Base-by-base conservation (phyloP, 2,888 invertebrate species). In the Electrophaes corylata region DNA sequence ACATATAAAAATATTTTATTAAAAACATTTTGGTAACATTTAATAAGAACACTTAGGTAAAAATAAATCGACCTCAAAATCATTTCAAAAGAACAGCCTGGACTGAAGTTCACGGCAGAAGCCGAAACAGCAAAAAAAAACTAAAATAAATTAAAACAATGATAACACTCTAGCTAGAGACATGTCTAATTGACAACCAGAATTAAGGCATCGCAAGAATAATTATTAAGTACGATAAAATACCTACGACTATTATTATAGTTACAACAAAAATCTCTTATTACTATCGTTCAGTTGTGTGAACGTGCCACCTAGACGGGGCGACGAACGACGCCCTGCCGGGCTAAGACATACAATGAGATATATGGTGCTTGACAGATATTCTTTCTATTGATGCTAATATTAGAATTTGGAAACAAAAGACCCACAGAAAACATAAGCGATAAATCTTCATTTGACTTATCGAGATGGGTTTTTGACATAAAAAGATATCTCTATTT, bases 11-110 rank as follows among this genome's bases (percentile, higher is more conserved):
- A 92, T 92, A 92, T 92, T 92, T 92, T 92, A 92, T 92, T 92
- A 92, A 92, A 92, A 92, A 92, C 92, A 92, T 92, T 92, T 92
- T 92, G 92, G 92, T 92, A 92, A 92, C 92, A 92, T 92, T 92
- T 92, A 92, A 92, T 92, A 92, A 92, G 92, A 92, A 92, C 92
- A 92, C 92, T 92, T 92, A 92, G 92, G 92, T 92, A 92, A 92
- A 91, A 92, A 92, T 92, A 92, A 92, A 92, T 90, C 89, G 90
- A 92, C 92, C 79, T 88, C 88, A 92, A 92, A 92, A 92, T 92
- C 77, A 92, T 92, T 92, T 90, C 77, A 91, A 91, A 91, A 91
- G 92, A 92, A 92, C 92, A 92, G 92, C 92, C 92, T 88, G 91
- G 90, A 91, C 89, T 89, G 91, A 88, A 90, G 91, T 92, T 92